These are phyloP conservation scores for Antitype chi DNA, from an alignment of 2,888 invertebrate genomes.

Conservation along the genomic window DNA sequence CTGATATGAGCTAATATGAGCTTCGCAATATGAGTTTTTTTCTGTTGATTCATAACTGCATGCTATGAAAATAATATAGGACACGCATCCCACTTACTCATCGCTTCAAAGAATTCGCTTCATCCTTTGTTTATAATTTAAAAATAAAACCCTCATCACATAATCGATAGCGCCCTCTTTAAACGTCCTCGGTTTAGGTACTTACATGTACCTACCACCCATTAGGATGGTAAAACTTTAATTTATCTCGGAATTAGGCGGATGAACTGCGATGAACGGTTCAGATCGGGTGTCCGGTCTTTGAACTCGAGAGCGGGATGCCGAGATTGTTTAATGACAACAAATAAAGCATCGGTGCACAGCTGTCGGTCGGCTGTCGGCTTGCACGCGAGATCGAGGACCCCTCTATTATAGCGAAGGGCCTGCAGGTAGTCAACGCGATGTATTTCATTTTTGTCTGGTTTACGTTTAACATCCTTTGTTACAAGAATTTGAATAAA, in stretches of 20 bases:
- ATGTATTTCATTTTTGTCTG: conserved; percentile 66
- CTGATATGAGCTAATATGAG: too few species aligned
- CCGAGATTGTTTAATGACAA: conserved; percentile 78
- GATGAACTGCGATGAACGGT: conserved; percentile 77
- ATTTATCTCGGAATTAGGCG: conserved; percentile 70
- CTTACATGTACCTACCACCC: conserved; percentile 7
- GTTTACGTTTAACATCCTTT: conserved; percentile 32
- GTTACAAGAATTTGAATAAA: conserved; percentile 23
- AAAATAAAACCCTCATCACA: conserved; percentile 52
- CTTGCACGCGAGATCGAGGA: conserved; percentile 71
- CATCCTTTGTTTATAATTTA: conserved; percentile 69
- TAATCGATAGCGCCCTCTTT: conserved; percentile 35
- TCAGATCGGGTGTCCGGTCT: conserved; percentile 77
- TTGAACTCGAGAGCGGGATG: conserved; percentile 83
- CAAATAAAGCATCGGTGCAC: conserved; percentile 80
- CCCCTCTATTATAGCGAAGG: conserved; percentile 72
- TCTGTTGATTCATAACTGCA: conserved; percentile 49
- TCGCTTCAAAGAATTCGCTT: conserved; percentile 69
- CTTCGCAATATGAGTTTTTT: conserved; percentile 24
- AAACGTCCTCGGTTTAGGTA: conserved; percentile 20
- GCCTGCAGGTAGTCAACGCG: conserved; percentile 77
- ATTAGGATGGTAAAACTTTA: conserved; percentile 38
- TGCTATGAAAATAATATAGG: conserved; percentile 45
- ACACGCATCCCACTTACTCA: conserved; percentile 70
- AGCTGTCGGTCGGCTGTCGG: conserved; percentile 79